Conservation (phyloP, 2,113 vertebrate species). For the Neopipo cinnamomea region DNA sequence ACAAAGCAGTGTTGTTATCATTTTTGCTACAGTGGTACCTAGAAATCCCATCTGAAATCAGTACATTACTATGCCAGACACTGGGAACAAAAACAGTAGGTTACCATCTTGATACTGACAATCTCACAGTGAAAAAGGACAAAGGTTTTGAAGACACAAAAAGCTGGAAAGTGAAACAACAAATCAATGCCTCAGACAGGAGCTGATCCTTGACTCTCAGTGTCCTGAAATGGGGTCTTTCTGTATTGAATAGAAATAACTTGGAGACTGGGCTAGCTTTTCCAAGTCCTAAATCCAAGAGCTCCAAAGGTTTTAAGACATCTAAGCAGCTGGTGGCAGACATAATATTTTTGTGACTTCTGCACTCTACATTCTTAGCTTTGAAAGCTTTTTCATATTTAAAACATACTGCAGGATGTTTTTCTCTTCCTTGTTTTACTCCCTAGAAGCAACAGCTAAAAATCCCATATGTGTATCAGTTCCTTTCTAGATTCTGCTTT, state of each 20-base stretch:
- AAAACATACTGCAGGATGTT: background rate
- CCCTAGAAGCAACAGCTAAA: background rate
- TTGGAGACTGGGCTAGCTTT: background rate
- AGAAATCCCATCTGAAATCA: background rate
- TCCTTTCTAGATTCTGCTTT: background rate
- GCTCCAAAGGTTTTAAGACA: background rate
- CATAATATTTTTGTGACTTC: background rate
- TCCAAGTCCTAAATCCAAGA: background rate
- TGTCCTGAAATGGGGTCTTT: background rate
- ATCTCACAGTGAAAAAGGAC: background rate
- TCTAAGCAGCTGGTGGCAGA: background rate
- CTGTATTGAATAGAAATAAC: background rate
- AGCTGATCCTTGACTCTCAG: background rate
- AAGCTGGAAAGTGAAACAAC: background rate
- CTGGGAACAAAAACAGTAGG: background rate
- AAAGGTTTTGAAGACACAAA: background rate
- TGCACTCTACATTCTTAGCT: background rate
- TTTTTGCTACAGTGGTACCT: background rate
- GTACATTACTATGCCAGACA: background rate
- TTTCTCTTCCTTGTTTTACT: background rate
- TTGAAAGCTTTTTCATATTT: background rate
- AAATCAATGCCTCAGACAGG: background rate
- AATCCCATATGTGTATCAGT: background rate
- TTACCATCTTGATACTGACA: background rate
- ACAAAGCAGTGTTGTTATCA: background rate